A percentile compares a stretch with the other conserved stretches of the same genome.
phyloP scores from a whole-genome alignment of 2,113 vertebrate genomes.

The Cephalopholis sonnerati region DNA sequence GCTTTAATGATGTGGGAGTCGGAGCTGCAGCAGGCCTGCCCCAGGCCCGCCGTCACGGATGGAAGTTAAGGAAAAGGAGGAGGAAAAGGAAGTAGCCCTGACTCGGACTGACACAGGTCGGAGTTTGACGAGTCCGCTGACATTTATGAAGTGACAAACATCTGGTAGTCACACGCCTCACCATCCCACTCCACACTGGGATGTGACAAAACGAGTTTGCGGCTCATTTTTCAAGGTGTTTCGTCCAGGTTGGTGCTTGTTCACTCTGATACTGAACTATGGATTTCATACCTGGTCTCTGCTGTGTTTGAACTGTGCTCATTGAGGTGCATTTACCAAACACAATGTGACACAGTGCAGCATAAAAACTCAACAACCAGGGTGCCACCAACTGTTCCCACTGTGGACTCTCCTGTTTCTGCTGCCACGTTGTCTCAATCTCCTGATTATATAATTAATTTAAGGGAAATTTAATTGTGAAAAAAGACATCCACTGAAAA shows the following conservation, averaged over 20 bases:
- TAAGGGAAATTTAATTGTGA: background rate
- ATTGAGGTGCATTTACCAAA: background rate
- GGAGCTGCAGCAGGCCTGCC: conserved; percentile 23
- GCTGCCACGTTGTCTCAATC: background rate
- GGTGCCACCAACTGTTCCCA: background rate
- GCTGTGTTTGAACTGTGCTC: background rate
- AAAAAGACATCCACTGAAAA: background rate
- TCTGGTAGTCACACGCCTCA: background rate
- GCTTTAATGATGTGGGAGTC: conserved; percentile 54
- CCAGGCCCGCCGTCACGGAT: conserved; percentile 3
- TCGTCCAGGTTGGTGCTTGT: background rate
- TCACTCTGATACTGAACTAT: background rate
- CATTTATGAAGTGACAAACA: conserved; percentile 44
- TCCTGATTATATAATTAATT: too few relatives aligned
- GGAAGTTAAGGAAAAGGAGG: conserved; percentile 28
- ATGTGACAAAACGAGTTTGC: background rate
- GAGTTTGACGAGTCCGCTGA: conserved; percentile 39
- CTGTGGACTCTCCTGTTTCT: background rate
- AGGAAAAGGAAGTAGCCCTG: conserved; percentile 27
- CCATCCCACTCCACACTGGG: background rate
- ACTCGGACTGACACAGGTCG: conserved; percentile 40
- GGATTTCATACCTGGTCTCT: background rate
- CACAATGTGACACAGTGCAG: background rate
- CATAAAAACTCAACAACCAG: background rate
- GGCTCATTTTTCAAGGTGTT: conserved; percentile 11